Base-by-base conservation (phyloP, 2,113 vertebrate genomes). In the Anolis carolinensis region DNA sequence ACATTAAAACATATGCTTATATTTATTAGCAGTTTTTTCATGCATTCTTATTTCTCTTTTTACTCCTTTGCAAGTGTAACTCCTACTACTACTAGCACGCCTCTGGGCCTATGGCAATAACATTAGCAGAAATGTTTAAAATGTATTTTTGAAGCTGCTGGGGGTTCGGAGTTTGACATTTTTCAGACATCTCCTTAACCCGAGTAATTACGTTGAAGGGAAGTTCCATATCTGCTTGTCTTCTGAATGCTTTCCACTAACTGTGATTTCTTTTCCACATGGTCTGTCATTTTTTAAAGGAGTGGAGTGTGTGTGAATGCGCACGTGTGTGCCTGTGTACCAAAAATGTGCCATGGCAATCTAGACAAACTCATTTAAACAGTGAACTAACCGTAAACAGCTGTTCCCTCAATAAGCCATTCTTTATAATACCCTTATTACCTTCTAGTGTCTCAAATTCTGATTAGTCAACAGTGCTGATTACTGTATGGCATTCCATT, bases 401-500 rank as follows among this genome's bases (percentile, higher is more conserved):
- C 98, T 99, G 98, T 97, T 97, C 96, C 96, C 97, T 98, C 97
- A 97, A 97, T 98, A 98, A 97, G 97, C 98, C 97, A 97, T 98
- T 98, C 98, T 98, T 98, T 97, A 96, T 97, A 97, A 96, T 95
- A 97, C 97, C 97, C 97, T 97, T 97, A 98, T 98, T 98, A 98
- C 97, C 98, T 98, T 98, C 98, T 97, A 97, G 96, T 95, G 97
- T 98, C 98, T 98, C 98, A 97, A 98, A 98, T 99, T 99, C 97
- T 98, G 97, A 98, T 98, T 98, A 98, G 98, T 98, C 98, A 98
- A 99, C 98, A 98, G 97, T 97, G 97, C 97, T 98, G 98, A 99
- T 98, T 98, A 96, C 98, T 97, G 97, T 90, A 95, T 90, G 96
- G 97, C 97, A 98, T 98, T 98, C 98, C 97, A 96, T 95, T 97